Evolutionary conservation across 2,888 invertebrate genomes (phyloP).

Genomic region (Linnaemya tessellans): DNA sequence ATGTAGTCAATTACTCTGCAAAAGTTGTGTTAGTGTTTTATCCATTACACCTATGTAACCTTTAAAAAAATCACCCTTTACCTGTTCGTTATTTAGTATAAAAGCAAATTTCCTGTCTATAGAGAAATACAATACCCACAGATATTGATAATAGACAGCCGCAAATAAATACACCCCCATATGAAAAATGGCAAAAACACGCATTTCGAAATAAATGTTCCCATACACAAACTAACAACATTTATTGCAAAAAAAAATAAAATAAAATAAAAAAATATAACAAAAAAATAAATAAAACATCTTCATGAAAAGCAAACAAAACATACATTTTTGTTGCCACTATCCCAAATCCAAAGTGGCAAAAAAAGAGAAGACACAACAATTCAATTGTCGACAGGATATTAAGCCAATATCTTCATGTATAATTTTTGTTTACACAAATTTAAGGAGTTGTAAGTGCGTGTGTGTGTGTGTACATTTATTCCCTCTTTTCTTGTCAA

Average conservation of each 20-base stretch:
- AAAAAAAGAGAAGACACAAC: constrained; percentile 39
- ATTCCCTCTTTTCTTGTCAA: constrained; percentile 16
- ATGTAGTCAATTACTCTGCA: no score
- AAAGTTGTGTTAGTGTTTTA: no score
- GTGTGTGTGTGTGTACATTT: not conserved
- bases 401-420: constrained; percentile 61
- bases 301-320: not conserved
- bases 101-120: constrained; percentile 53
- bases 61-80: not conserved
- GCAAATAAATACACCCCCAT: constrained; percentile 13
- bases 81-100: not conserved
- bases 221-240: constrained; percentile 17
- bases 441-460: not conserved
- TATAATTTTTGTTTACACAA: not conserved
- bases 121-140: constrained; percentile 6
- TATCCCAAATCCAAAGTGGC: not conserved
- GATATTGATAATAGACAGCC: not conserved
- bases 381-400: constrained; percentile 69
- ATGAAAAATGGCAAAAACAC: not conserved
- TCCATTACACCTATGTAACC: no score
- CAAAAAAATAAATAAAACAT: no score
- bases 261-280: not conserved
- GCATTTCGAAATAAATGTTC: not conserved
- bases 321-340: not conserved
- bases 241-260: constrained; percentile 4